Conservation (phyloP, 2,888 invertebrate species). For the Hyles lineata region DNA sequence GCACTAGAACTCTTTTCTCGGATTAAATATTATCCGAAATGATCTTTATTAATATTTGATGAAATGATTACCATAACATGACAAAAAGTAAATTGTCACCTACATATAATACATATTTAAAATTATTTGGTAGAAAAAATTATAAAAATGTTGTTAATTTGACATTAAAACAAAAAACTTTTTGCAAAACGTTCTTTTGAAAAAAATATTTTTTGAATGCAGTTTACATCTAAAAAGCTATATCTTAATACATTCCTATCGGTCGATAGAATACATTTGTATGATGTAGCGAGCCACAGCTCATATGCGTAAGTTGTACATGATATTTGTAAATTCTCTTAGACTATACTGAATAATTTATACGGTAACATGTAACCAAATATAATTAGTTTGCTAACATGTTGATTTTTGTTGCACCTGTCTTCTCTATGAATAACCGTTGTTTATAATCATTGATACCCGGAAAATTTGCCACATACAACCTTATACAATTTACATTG, state of each 20-base stretch:
- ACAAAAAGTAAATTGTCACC: no score
- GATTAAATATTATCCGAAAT: background rate
- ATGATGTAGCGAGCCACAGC: conserved; percentile 37
- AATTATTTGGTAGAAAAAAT: no score
- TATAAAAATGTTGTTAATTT: no score
- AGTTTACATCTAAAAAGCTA: conserved; percentile 44
- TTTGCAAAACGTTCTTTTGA: no score
- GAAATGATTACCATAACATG: no score
- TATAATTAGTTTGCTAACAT: conserved; percentile 44
- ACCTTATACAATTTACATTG: background rate
- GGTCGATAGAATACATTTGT: conserved; percentile 52
- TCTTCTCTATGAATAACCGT: background rate
- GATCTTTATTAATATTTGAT: no score
- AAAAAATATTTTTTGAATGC: conserved; percentile 27
- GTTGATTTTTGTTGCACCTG: conserved; percentile 38
- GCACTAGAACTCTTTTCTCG: background rate
- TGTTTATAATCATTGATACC: background rate
- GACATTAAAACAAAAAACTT: no score
- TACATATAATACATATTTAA: no score
- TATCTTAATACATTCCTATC: conserved; percentile 62
- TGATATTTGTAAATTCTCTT: conserved; percentile 78
- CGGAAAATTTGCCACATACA: background rate
- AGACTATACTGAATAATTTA: conserved; percentile 56
- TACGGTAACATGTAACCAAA: conserved; percentile 62
- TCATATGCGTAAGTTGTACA: conserved; percentile 68